Evolutionary conservation across 2,113 vertebrate genomes (phyloP).

Genomic region (Cebus imitator): DNA sequence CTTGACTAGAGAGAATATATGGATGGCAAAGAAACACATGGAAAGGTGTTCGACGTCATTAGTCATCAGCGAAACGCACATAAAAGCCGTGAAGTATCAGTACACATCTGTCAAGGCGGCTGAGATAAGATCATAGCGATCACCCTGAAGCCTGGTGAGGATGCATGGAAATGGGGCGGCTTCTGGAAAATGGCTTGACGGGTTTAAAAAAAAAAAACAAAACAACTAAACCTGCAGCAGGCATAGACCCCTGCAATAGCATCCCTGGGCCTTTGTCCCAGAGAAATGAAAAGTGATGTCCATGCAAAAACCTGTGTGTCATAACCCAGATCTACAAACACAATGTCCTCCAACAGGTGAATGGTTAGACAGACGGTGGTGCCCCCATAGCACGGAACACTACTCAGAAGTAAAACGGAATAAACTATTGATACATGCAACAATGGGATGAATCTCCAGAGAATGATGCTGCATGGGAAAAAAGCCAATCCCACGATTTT

Average conservation of each 20-base stretch:
- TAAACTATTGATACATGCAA: neutral
- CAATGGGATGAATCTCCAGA: neutral
- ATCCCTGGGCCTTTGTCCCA: neutral
- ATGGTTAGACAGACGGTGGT: neutral
- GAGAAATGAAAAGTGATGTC: neutral
- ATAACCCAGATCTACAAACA: neutral
- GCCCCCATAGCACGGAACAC: neutral
- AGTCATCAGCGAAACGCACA: neutral
- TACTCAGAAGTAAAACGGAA: neutral
- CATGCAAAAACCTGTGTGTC: neutral
- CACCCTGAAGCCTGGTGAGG: neutral
- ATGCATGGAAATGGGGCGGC: neutral
- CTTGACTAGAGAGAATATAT: neutral
- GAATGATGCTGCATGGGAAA: neutral
- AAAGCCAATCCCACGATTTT: neutral
- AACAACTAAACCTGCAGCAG: neutral
- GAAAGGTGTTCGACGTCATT: neutral
- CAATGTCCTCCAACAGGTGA: neutral
- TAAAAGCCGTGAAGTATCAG: neutral
- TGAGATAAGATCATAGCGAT: neutral
- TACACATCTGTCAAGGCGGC: neutral
- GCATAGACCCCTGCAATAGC: neutral
- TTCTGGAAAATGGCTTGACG: neutral
- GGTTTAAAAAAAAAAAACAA: neutral
- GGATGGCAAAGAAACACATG: neutral